phyloP scores from a whole-genome alignment of 2,888 invertebrate genomes.

The Schrankia costaestrigalis region DNA sequence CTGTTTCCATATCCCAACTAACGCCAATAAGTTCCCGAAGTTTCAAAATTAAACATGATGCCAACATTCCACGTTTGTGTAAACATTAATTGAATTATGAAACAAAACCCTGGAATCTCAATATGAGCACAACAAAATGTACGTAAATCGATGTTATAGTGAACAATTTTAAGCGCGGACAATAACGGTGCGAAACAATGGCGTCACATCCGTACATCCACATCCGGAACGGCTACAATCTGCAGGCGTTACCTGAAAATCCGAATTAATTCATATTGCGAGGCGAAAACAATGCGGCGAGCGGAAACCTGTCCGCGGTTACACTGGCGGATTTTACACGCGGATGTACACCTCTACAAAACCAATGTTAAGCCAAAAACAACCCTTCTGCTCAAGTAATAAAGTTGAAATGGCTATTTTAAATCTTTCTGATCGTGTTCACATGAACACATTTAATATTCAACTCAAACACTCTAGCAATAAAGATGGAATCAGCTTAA shows the following conservation, averaged over 20 bases:
- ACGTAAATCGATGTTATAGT: constrained; percentile 18
- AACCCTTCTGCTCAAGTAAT: constrained; percentile 15
- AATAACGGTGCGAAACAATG: constrained; percentile 31
- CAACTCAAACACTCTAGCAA: constrained; percentile 19
- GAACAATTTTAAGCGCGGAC: constrained; percentile 21
- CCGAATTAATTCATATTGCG: constrained; percentile 65
- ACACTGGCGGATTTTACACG: constrained; percentile 57
- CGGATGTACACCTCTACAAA: constrained; percentile 52
- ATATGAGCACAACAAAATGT: constrained; percentile 20
- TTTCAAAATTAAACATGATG: no score
- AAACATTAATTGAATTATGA: constrained; percentile 5
- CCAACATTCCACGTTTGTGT: no score
- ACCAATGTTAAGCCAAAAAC: constrained; percentile 20
- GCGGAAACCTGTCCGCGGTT: constrained; percentile 66
- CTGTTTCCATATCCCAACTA: background rate
- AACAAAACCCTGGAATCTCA: constrained; percentile 17
- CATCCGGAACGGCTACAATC: constrained; percentile 44
- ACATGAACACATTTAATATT: constrained; percentile 14
- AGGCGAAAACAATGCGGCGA: constrained; percentile 56
- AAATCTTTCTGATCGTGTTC: constrained; percentile 16
- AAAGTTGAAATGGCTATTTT: constrained; percentile 29
- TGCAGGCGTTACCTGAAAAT: constrained; percentile 59
- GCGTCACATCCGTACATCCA: constrained; percentile 19
- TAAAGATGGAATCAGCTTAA: constrained; percentile 37
- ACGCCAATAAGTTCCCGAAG: no score